A percentile compares a stretch with the other conserved stretches of the same genome.
Evolutionary conservation across 1,140 invertebrate genomes (phyloP).

Genomic region (Drosophila tristis): DNA sequence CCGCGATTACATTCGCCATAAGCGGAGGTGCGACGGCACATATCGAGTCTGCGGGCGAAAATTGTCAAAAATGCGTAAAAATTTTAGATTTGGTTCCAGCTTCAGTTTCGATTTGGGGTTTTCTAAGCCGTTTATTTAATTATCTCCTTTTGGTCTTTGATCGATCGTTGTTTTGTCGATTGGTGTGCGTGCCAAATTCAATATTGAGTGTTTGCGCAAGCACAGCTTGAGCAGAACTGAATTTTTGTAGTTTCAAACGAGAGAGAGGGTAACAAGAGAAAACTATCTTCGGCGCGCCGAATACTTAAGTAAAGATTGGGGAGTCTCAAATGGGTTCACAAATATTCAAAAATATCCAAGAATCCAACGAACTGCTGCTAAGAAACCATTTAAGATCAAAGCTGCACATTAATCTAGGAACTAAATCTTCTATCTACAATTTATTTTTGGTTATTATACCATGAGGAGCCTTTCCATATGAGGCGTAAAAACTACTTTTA

Average conservation of each 20-base stretch:
- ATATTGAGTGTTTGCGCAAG: constrained; percentile 8
- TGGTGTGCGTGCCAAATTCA: constrained; percentile 11
- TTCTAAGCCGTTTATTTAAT: constrained; percentile 38
- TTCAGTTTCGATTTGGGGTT: constrained; percentile 29
- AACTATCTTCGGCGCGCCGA: constrained; percentile 4
- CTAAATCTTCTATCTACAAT: too few relatives aligned
- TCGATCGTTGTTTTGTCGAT: constrained; percentile 16
- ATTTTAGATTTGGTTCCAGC: constrained; percentile 50
- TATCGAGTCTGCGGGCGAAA: constrained; percentile 95
- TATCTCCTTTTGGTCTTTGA: constrained; percentile 34
- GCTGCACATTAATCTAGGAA: background rate
- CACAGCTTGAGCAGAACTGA: constrained; percentile 1
- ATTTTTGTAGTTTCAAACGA: background rate
- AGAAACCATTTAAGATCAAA: too few relatives aligned
- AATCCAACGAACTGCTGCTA: too few relatives aligned
- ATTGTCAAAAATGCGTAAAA: constrained; percentile 77
- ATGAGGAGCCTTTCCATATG: too few relatives aligned
- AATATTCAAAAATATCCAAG: background rate
- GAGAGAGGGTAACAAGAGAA: background rate
- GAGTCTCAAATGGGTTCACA: too few relatives aligned
- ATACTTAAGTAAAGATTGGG: background rate
- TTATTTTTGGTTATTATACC: too few relatives aligned
- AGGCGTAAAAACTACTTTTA: constrained; percentile 17
- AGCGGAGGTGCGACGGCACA: constrained; percentile 97
- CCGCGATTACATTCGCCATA: constrained; percentile 98